Base-by-base conservation (phyloP, 2,888 invertebrate species). In the Rhagium mordax region DNA sequence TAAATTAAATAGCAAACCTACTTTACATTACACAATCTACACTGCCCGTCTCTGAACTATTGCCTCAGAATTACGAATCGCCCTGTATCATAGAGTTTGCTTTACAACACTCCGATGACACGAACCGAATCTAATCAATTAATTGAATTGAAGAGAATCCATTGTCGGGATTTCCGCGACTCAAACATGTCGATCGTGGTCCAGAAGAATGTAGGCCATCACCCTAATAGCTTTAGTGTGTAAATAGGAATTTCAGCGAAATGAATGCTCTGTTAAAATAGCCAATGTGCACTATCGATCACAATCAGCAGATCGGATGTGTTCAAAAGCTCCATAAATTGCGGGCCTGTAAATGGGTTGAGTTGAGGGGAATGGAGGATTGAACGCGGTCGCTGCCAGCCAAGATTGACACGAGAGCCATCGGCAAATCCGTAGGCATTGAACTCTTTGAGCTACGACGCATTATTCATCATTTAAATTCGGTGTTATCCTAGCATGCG, bases 251-350 rank as follows among this genome's bases (percentile, higher is more conserved):
- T 62, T 48, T 64, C 69, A 27, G 29, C 57, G 13, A 62, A 68
- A 72, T 57, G 64, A 70, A 69, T 24, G 55, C 64, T 18, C 47
- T 15, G 62, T 10, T 66, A 64, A 74, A 77, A 77, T 57, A 41
- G 21, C 55, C 66, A 16, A 21, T 72, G 71, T 67, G 73, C 64
- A 71, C 74, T 75, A 77, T 77, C 75, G 78, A 78, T 78, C 77
- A 77, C 76, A 71, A 78, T 74, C 73, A 73, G 67, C 73, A 69
- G 68, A 75, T 76, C 74, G 74, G 74, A 74, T 71, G 71, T 71
- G 76, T 62, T 78, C 75, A 72, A 75, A 75, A 74, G 74, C 76
- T 67, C 74, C 66, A 74, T 77, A 77, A 77, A 77, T 77, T 77
- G 73, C 68, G 27, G 69, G 62, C 51, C 33, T 48, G 69, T 57